Evolutionary conservation across 2,888 invertebrate species (phyloP).

Genomic region (Eulithis testata): DNA sequence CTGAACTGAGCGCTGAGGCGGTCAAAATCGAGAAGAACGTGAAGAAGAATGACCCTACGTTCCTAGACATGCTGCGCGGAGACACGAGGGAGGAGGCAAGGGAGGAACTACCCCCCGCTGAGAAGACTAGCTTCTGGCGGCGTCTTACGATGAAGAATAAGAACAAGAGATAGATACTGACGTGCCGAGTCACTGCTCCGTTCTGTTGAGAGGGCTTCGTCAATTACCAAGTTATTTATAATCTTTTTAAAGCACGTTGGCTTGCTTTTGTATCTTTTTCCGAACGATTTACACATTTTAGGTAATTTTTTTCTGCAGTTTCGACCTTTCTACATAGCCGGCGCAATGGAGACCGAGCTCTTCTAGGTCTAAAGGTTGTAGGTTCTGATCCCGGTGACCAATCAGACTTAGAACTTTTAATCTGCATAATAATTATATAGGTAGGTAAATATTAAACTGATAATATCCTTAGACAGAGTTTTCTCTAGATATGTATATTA

Average conservation of each 20-base stretch:
- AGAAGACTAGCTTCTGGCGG: slow-evolving; percentile 88
- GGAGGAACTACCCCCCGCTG: slow-evolving; percentile 79
- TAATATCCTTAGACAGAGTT: slow-evolving; percentile 28
- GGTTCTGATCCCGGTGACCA: slow-evolving; percentile 9
- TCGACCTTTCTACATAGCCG: slow-evolving; percentile 8
- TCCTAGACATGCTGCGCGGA: slow-evolving; percentile 88
- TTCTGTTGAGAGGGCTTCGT: slow-evolving; percentile 30
- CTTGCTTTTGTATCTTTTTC: slow-evolving; percentile 30
- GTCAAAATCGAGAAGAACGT: slow-evolving; percentile 86
- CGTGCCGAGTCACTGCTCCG: slow-evolving; percentile 57
- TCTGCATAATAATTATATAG: slow-evolving; percentile 31
- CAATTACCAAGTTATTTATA: slow-evolving; percentile 30
- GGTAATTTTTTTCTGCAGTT: slow-evolving; percentile 10
- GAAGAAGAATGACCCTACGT: slow-evolving; percentile 85
- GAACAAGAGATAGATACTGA: slow-evolving; percentile 84
- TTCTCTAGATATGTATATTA: slow-evolving; percentile 32
- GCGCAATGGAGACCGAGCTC: slow-evolving; percentile 8
- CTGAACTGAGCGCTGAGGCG: slow-evolving; percentile 87
- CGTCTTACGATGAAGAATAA: slow-evolving; percentile 88
- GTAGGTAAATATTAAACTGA: slow-evolving; percentile 17
- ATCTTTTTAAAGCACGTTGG: slow-evolving; percentile 27
- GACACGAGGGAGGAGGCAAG: slow-evolving; percentile 77
- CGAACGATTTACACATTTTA: slow-evolving; percentile 26
- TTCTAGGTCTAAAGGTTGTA: neutral
- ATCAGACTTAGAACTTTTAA: slow-evolving; percentile 13